Conservation (phyloP, 2,113 vertebrate species). For the Alethe castanea region DNA sequence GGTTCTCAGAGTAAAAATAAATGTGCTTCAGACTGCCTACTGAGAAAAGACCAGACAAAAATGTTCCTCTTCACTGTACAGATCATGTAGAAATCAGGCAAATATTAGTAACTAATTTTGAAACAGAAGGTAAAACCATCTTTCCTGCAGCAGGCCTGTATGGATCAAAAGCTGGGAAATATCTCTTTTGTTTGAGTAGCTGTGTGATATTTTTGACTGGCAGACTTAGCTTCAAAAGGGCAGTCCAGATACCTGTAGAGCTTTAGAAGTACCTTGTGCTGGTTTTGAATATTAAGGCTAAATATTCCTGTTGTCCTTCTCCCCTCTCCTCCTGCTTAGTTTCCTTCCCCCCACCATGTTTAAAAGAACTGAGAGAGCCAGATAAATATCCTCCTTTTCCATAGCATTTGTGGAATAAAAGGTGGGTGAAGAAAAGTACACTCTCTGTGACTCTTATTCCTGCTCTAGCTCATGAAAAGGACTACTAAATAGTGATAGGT, state of each 20-base stretch:
- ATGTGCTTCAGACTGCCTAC: not conserved
- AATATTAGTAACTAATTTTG: not conserved
- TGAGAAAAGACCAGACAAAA: not conserved
- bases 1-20: not conserved
- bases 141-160: not conserved
- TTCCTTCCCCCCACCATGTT: rapidly evolving
- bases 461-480: not conserved
- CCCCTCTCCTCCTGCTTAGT: not conserved
- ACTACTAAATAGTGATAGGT: not conserved
- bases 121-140: not conserved
- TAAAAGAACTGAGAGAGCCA: not conserved
- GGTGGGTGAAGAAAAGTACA: not conserved
- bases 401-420: not conserved
- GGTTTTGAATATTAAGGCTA: not conserved
- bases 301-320: not conserved
- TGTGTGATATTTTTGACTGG: not conserved
- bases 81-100: not conserved
- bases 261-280: not conserved
- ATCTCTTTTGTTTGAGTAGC: not conserved
- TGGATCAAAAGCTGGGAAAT: not conserved
- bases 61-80: not conserved
- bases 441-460: not conserved
- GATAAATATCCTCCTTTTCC: not conserved
- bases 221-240: not conserved
- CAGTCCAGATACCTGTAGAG: not conserved